These are phyloP conservation scores for Phrynocephalus guinanensis DNA, from an alignment of 2,797 vertebrate species.

Conservation along the genomic window DNA sequence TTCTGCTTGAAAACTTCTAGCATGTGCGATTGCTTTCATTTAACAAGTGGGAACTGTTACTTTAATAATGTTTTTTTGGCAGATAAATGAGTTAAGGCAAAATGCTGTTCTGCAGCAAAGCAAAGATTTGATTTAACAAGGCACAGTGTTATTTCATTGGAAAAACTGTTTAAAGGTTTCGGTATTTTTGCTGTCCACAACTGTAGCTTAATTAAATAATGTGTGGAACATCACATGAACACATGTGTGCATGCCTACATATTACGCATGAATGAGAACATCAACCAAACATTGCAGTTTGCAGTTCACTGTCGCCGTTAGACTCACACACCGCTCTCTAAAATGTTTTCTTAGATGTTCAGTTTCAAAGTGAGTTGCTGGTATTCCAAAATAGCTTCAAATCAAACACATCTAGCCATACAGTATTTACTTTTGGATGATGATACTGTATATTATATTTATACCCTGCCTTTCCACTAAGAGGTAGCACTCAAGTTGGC, in stretches of 20 bases:
- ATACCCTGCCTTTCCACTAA: too few species aligned
- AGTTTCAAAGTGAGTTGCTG: too few species aligned
- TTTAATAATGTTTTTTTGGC: constrained; percentile 35
- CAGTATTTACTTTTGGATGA: too few species aligned
- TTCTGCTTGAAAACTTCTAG: too few species aligned
- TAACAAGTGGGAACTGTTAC: constrained; percentile 7
- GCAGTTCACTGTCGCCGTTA: neutral
- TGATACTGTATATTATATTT: too few species aligned
- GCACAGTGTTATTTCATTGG: neutral
- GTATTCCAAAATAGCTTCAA: too few species aligned
- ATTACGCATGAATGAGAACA: neutral
- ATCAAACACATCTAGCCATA: too few species aligned
- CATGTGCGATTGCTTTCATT: neutral
- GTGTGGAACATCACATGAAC: neutral
- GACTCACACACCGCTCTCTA: too few species aligned
- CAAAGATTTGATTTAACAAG: neutral
- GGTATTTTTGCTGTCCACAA: neutral
- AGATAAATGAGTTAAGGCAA: neutral
- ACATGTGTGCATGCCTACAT: neutral
- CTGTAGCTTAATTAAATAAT: neutral
- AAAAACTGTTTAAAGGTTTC: neutral
- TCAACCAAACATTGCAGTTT: neutral
- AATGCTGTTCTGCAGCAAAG: neutral
- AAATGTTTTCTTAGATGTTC: too few species aligned
- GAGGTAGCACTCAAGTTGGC: too few species aligned